These are phyloP conservation scores for Tragulus kanchil DNA, from an alignment of 2,113 vertebrate genomes.

Conservation along the genomic window DNA sequence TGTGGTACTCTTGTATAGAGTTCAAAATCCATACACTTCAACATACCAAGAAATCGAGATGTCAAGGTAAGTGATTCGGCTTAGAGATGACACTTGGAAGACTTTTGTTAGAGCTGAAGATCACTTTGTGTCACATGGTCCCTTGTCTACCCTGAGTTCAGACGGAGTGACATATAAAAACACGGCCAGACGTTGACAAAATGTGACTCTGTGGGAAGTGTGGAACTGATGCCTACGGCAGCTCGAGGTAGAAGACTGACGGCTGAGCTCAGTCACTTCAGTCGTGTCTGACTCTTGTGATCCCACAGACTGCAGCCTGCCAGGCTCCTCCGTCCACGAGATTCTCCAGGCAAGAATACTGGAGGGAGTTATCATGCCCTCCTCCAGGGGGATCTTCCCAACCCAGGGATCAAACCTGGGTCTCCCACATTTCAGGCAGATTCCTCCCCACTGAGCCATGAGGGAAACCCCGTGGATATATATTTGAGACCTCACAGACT, in stretches of 20 bases:
- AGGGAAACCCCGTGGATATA: too few species aligned
- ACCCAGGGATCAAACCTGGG: too few species aligned
- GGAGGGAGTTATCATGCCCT: too few species aligned
- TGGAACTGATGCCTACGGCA: not conserved
- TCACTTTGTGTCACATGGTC: not conserved
- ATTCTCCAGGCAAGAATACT: too few species aligned
- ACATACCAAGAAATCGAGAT: not conserved
- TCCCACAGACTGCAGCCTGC: too few species aligned
- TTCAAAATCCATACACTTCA: not conserved
- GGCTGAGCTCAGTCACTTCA: too few species aligned
- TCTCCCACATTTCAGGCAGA: too few species aligned
- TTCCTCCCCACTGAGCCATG: too few species aligned
- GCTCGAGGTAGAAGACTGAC: conserved; percentile 64
- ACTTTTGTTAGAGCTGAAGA: not conserved
- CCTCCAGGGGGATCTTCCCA: too few species aligned
- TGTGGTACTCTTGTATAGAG: not conserved
- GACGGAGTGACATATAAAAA: not conserved
- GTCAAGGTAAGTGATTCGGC: not conserved
- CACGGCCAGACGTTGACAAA: fast-evolving
- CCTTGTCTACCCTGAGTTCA: not conserved
- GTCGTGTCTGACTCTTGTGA: too few species aligned
- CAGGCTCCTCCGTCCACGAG: too few species aligned
- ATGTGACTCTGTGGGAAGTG: fast-evolving
- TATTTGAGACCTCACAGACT: too few species aligned
- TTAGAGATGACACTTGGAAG: not conserved